Base-by-base conservation (phyloP, 2,113 vertebrate species). In the Columba livia region DNA sequence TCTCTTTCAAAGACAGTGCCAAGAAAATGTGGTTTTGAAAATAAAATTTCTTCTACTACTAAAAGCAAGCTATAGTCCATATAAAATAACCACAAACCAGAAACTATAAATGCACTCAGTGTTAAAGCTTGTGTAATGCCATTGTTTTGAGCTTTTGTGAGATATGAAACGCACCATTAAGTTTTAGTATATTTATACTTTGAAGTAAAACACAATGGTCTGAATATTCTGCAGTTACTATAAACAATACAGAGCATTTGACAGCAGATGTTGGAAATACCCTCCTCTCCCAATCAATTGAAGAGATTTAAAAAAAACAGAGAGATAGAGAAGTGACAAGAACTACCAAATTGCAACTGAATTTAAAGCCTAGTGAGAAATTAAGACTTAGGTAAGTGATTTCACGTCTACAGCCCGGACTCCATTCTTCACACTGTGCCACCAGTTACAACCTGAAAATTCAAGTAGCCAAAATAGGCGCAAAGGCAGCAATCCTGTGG, bases 141-240 rank as follows among this genome's bases (percentile, higher is more conserved):
- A 96, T 79, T 89, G 93, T 95, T 96, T 32, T 19, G 66, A 73
- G 84, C 50, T 83, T 54, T 67, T 83, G 88, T 91, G 87, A 95
- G 96, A 92, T 89, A 95, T 40, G 92, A 94, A 94, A 96, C 1
- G 62, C 90, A 89, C 92, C 90, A 96, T 94, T 96, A 95, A 73
- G 82, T 93, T 96, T 97, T 97, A 96, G 89, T 74, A 56, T 88
- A 88, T 96, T 96, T 94, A 94, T 94, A 92, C 96, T 96, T 94
- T 96, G 89, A 96, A 92, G 95, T 93, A 83, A 85, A 97, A 85
- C 85, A 97, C 95, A 94, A 94, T 96, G 89, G 89, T 57, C 92
- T 88, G 90, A 89, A 93, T 96, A 93, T 91, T 94, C 66, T 85
- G 70, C 91, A 95, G 89, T 91, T 94, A 88, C 92, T 86, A 94